Conservation (phyloP, 2,888 invertebrate genomes). For the Orthonevra nobilis region DNA sequence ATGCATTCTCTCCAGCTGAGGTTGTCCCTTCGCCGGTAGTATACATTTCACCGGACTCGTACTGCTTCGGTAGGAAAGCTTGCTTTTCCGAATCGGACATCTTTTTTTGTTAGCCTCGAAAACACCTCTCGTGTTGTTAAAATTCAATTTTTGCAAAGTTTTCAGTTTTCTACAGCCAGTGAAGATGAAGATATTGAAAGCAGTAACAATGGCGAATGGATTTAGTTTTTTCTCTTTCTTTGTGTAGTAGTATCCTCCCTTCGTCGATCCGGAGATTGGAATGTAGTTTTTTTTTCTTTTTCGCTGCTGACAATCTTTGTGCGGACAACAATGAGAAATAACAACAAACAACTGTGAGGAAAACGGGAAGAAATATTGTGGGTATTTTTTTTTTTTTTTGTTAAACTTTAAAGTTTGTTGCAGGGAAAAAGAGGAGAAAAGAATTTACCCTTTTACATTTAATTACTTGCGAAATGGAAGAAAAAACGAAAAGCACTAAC, state of each 20-base stretch:
- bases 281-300: slow-evolving; percentile 52
- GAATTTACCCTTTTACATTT: slow-evolving; percentile 58
- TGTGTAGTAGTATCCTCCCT: slow-evolving; percentile 66
- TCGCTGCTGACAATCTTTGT: slow-evolving; percentile 35
- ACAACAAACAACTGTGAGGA: slow-evolving; percentile 13
- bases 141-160: slow-evolving; percentile 10
- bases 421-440: slow-evolving; percentile 19
- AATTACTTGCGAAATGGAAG: slow-evolving; percentile 65
- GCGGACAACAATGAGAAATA: slow-evolving; percentile 17
- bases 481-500: slow-evolving; percentile 61
- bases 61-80: slow-evolving; percentile 75
- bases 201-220: slow-evolving; percentile 66
- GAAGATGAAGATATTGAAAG: slow-evolving; percentile 43
- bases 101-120: slow-evolving; percentile 1
- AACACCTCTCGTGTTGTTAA: too few relatives aligned
- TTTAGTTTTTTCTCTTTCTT: slow-evolving; percentile 38
- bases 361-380: too few relatives aligned
- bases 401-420: neutral
- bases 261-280: slow-evolving; percentile 55
- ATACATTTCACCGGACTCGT: slow-evolving; percentile 75
- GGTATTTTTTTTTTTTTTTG: too few relatives aligned
- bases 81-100: slow-evolving; percentile 79
- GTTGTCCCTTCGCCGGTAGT: slow-evolving; percentile 66
- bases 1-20: slow-evolving; percentile 49
- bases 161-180: slow-evolving; percentile 7